phyloP scores from a whole-genome alignment of 92 coral and sea anemone species.

The Epizoanthus rinbou region DNA sequence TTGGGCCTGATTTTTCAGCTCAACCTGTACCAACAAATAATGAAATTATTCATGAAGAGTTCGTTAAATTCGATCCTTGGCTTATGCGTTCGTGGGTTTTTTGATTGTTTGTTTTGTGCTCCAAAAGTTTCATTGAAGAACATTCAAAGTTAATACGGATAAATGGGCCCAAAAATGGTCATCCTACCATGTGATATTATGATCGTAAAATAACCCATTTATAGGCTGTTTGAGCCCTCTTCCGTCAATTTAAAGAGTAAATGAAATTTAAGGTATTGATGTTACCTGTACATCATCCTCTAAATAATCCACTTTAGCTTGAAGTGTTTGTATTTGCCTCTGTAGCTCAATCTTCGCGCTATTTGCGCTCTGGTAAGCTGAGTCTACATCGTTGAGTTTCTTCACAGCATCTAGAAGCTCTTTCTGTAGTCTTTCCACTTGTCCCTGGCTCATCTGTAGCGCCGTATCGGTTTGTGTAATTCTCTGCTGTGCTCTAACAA shows the following conservation, averaged over 20 bases:
- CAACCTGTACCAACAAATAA: constrained; percentile 38
- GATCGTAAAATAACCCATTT: no score
- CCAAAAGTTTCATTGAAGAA: no score
- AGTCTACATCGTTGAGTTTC: constrained; percentile 85
- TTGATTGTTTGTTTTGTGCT: no score
- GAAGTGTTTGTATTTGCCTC: constrained; percentile 74
- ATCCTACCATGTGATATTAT: no score
- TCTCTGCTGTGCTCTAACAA: constrained; percentile 88
- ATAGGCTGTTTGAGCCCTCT: no score
- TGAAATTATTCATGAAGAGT: background rate
- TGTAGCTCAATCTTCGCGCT: constrained; percentile 89
- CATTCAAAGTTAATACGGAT: no score
- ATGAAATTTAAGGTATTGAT: no score
- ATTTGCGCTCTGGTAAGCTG: constrained; percentile 81
- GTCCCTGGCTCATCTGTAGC: constrained; percentile 85
- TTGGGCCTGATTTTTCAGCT: constrained; percentile 92
- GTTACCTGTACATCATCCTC: constrained; percentile 88
- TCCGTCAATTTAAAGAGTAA: no score
- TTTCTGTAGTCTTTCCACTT: constrained; percentile 78
- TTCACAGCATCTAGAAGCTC: constrained; percentile 87
- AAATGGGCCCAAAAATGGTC: no score
- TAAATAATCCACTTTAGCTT: constrained; percentile 73
- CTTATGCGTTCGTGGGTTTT: no score
- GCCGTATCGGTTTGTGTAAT: constrained; percentile 76
- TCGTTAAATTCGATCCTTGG: background rate